These are phyloP conservation scores for Erethizon dorsatum DNA, from an alignment of 2,797 vertebrate genomes.

Conservation along the genomic window DNA sequence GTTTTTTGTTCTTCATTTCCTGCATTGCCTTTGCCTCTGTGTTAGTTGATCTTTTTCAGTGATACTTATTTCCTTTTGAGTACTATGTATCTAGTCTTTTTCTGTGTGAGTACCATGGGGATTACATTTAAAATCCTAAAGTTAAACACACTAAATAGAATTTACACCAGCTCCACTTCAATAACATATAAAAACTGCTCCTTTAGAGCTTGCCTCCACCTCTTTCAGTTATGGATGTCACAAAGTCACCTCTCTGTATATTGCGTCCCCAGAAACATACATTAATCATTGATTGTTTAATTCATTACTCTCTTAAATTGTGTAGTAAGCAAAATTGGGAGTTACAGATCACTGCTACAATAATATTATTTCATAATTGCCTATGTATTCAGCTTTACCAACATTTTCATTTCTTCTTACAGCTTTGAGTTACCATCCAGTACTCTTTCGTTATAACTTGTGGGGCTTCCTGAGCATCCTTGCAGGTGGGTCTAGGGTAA, in stretches of 20 bases:
- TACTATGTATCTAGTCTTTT: neutral
- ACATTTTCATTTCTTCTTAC: neutral
- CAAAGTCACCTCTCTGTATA: neutral
- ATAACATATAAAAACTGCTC: neutral
- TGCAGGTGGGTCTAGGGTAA: neutral
- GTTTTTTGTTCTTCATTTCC: neutral
- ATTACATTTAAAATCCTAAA: neutral
- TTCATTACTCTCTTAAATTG: neutral
- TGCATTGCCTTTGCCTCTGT: neutral
- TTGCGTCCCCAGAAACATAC: neutral
- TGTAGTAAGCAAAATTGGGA: neutral
- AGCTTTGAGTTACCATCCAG: neutral
- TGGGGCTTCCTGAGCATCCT: neutral
- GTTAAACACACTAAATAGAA: neutral
- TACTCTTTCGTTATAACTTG: neutral
- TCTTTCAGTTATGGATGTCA: neutral
- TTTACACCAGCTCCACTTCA: neutral
- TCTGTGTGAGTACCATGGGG: neutral
- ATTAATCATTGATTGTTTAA: neutral
- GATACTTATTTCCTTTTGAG: neutral
- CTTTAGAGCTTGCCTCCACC: neutral
- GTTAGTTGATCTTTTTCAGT: neutral
- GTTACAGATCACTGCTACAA: neutral
- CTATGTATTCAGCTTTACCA: neutral
- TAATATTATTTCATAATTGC: neutral